These are phyloP conservation scores for Mesembrinibis cayennensis DNA, from an alignment of 2,113 vertebrate genomes.

Conservation along the genomic window DNA sequence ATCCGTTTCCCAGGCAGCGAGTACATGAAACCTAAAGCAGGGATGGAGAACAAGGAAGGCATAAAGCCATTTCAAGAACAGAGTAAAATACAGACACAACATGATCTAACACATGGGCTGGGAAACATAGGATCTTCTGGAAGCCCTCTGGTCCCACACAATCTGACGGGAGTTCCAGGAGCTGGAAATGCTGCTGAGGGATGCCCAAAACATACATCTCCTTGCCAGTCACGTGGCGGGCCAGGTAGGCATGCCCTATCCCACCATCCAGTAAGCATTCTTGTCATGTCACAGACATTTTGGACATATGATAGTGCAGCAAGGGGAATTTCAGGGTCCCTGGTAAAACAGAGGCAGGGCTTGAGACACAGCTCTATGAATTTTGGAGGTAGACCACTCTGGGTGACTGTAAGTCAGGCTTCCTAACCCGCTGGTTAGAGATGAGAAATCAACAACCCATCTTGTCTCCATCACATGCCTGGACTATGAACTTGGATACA, in stretches of 20 bases:
- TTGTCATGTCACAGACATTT: background rate
- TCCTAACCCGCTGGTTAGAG: background rate
- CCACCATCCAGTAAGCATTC: background rate
- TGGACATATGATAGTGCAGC: background rate
- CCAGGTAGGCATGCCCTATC: background rate
- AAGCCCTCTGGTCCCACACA: background rate
- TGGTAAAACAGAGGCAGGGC: background rate
- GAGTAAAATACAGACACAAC: background rate
- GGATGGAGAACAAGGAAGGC: background rate
- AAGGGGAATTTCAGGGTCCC: background rate
- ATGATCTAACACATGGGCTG: background rate
- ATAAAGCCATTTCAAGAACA: background rate
- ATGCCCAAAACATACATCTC: background rate
- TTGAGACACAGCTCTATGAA: accelerated
- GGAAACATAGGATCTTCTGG: background rate
- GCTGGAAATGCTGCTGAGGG: background rate
- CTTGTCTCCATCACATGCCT: background rate
- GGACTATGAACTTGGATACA: background rate
- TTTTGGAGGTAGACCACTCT: background rate
- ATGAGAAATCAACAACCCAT: accelerated
- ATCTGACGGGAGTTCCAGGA: background rate
- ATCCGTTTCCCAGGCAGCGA: background rate
- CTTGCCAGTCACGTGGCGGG: accelerated
- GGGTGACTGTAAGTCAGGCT: background rate
- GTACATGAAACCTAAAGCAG: background rate